Base-by-base conservation (phyloP, 2,888 invertebrate genomes). In the Caenorhabditis macrosperma region DNA sequence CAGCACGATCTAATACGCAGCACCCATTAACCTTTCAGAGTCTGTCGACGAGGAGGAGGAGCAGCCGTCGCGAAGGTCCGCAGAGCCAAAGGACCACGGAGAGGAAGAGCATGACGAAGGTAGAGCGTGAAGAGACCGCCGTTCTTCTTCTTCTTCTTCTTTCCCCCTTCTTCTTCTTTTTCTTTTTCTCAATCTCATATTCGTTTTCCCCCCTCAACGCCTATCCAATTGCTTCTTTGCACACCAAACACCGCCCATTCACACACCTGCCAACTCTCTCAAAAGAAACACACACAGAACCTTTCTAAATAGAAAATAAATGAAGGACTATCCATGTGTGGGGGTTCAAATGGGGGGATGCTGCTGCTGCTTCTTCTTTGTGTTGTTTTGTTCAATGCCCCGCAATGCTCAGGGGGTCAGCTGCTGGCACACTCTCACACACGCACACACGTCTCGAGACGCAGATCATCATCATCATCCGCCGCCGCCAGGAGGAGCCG, bases 11-110 rank as follows among this genome's bases (percentile, higher is more conserved):
- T 7, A 10, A 33, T 7, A 33, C 33, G 6, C 6, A 33, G 10
- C n/a, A 35, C n/a, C 35, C 41, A 30, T 52, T 52, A 35, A 52
- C 41, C 60, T 72, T 72, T 72, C 71, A 72, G 71, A 72, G 55
- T 72, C 69, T 50, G 57, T 59, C 26, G 69, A 60, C 26, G 68
- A 68, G 26, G 57, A 46, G 10, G 68, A 68, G 17, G 68, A 68
- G 26, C 60, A 46, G 28, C 26, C 46, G 46, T 9, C 69, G 52
- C 17, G 46, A 46, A 22, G 44, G 44, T 24, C 33, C 22, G 35
- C 35, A 41, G 20, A 24, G n/a, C 17, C 48, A 59, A 2, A n/a
- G n/a, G n/a, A n/a, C n/a, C n/a, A n/a, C n/a, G n/a, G n/a, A n/a
- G n/a, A n/a, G n/a, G 71, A 61, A 54, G 50, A 63, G 20, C 30